Percentiles rank a stretch among this genome's conserved stretches.
phyloP scores from a whole-genome alignment of 2,797 vertebrate genomes.

The Bradypodion pumilum region DNA sequence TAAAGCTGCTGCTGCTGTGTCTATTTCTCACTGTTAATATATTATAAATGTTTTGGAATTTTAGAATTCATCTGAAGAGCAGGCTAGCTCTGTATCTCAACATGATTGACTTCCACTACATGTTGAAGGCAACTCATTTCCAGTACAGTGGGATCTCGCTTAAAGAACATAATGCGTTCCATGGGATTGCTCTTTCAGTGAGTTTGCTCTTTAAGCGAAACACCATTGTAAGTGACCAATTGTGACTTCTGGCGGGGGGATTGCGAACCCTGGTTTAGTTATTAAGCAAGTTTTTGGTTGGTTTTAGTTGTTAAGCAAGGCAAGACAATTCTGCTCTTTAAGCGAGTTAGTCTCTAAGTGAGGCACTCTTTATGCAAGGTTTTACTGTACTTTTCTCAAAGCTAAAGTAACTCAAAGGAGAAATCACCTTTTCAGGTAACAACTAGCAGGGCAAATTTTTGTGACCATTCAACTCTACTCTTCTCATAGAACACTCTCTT shows the following conservation, averaged over 20 bases:
- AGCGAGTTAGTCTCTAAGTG: too few relatives aligned
- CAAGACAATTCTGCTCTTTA: too few relatives aligned
- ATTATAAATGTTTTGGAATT: background rate
- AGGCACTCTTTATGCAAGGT: too few relatives aligned
- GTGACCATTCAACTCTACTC: slow-evolving; percentile 13
- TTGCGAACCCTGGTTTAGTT: too few relatives aligned
- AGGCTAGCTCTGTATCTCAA: background rate
- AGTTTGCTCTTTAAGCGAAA: too few relatives aligned
- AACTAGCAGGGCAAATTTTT: slow-evolving; percentile 20
- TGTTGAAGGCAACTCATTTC: slow-evolving; percentile 26
- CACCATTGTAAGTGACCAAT: too few relatives aligned
- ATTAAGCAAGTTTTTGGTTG: too few relatives aligned
- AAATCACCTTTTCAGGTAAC: slow-evolving; percentile 17
- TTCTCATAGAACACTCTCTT: slow-evolving; percentile 19
- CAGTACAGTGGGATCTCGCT: too few relatives aligned
- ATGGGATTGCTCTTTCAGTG: too few relatives aligned
- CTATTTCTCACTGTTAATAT: background rate
- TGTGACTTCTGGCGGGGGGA: too few relatives aligned
- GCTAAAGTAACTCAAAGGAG: background rate
- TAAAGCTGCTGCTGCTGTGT: background rate
- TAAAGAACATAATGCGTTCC: too few relatives aligned
- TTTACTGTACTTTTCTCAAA: slow-evolving; percentile 22
- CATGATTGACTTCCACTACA: background rate
- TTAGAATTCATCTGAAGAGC: background rate
- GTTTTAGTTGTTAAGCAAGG: too few relatives aligned